Base-by-base conservation (phyloP, 2,797 vertebrate genomes). In the Aphelocoma californica region DNA sequence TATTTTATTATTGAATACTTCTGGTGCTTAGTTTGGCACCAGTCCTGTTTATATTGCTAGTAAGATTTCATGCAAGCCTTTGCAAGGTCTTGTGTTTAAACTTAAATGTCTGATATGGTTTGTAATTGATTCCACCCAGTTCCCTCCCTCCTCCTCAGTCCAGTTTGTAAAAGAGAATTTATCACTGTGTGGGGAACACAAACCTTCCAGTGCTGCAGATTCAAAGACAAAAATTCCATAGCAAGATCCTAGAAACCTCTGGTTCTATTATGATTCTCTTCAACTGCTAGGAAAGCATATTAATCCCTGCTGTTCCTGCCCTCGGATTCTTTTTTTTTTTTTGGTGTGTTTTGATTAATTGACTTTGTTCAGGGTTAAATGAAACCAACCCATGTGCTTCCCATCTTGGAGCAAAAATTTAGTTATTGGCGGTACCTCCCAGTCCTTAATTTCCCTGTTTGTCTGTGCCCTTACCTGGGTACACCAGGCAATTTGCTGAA, bases 1-100 rank as follows among this genome's bases (percentile, higher is more conserved):
- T 96, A 97, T 97, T 97, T 98, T 96, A 97, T 98, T 98, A 98
- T 92, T 95, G 97, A 98, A 97, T 97, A 95, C 96, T 98, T 97
- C 97, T 97, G 96, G 96, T 96, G 98, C 97, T 91, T 97, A 96
- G 97, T 94, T 97, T 97, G 97, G 97, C 97, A 92, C 94, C 88
- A 32, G 32, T 86, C 97, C 97, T 98, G 97, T 98, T 97, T 98
- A 96, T 96, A 93, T 84, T 98, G 97, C 97, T 95, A 81, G 96
- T 89, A 94, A 97, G 98, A 95, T 96, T 97, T 97, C 97, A 96
- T 97, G 97, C 96, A 91, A 94, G 95, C 77, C 97, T 95, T 97
- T 85, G 96, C 90, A 64, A 97, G 96, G 96, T 88, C 96, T 96
- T 86, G 93, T 96, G 94, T 96, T 97, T 93, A 93, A 95, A 93